These are phyloP conservation scores for Coenobita brevimanus DNA, from an alignment of 1,140 invertebrate genomes.

Conservation along the genomic window DNA sequence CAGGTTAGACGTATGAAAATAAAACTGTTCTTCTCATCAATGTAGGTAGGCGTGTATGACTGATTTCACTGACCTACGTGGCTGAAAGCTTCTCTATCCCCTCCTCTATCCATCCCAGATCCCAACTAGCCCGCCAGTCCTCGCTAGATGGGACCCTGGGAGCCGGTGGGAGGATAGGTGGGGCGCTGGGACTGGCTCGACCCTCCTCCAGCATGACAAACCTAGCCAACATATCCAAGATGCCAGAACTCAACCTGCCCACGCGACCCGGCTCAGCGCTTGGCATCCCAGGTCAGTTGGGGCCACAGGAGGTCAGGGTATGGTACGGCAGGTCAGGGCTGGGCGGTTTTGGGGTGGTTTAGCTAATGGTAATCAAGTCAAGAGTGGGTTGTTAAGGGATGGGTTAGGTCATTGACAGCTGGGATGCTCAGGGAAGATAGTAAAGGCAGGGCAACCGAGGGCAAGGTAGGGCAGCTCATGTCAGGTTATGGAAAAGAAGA, in stretches of 20 bases:
- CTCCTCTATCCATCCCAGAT: slow-evolving; percentile 54
- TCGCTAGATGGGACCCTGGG: slow-evolving; percentile 73
- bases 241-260: slow-evolving; percentile 71
- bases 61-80: background rate
- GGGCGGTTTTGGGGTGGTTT: no score
- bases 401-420: no score
- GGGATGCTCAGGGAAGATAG: no score
- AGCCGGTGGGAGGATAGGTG: slow-evolving; percentile 64
- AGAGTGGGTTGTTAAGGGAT: no score
- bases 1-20: no score
- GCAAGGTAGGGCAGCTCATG: no score
- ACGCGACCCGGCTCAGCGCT: slow-evolving; percentile 75
- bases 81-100: background rate
- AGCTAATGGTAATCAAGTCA: no score
- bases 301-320: no score
- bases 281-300: slow-evolving; percentile 73
- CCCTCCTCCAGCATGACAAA: slow-evolving; percentile 76
- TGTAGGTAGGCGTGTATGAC: background rate
- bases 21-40: no score
- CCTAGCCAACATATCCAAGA: slow-evolving; percentile 73
- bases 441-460: no score
- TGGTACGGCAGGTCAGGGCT: no score
- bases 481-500: no score
- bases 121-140: slow-evolving; percentile 72
- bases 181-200: slow-evolving; percentile 72